Conservation (phyloP, 2,797 vertebrate genomes). For the Bryconaethiops microstoma region DNA sequence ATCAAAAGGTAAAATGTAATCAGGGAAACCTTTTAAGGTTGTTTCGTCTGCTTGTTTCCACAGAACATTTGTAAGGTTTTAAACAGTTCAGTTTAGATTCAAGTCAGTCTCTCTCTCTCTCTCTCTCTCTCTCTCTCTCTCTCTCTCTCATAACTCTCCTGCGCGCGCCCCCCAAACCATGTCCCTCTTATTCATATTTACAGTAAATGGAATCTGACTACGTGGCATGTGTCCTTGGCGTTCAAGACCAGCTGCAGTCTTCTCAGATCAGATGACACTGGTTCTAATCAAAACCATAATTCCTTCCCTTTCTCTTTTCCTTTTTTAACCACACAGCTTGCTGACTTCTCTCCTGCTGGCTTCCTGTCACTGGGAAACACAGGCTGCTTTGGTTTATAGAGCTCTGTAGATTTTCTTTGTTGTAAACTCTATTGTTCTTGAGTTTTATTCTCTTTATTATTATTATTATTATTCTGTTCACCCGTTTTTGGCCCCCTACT, state of each 20-base stretch:
- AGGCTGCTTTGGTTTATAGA: constrained; percentile 14
- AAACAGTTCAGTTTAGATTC: neutral
- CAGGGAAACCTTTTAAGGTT: neutral
- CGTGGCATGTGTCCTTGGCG: constrained; percentile 61
- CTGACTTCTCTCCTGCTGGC: constrained; percentile 13
- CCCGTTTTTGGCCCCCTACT: too few relatives aligned
- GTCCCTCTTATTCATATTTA: neutral
- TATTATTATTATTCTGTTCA: too few relatives aligned
- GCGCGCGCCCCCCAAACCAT: too few relatives aligned
- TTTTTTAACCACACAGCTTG: constrained; percentile 10
- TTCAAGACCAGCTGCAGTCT: constrained; percentile 64
- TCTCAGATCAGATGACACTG: constrained; percentile 68
- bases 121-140: neutral
- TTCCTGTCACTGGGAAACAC: constrained; percentile 31
- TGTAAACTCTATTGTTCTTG: neutral
- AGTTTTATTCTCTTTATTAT: too few relatives aligned
- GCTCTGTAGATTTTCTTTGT: constrained; percentile 15
- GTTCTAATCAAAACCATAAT: constrained; percentile 70
- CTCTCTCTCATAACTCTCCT: too few relatives aligned
- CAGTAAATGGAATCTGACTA: constrained; percentile 63
- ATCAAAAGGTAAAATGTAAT: neutral
- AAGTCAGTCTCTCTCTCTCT: neutral
- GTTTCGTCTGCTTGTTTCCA: neutral
- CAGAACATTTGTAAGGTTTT: neutral
- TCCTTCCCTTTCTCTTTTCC: constrained; percentile 36